Evolutionary conservation across 2,113 vertebrate genomes (phyloP), one percentile per base, ranked within the genome.

Genomic region (rat (Rattus norvegicus)): DNA sequence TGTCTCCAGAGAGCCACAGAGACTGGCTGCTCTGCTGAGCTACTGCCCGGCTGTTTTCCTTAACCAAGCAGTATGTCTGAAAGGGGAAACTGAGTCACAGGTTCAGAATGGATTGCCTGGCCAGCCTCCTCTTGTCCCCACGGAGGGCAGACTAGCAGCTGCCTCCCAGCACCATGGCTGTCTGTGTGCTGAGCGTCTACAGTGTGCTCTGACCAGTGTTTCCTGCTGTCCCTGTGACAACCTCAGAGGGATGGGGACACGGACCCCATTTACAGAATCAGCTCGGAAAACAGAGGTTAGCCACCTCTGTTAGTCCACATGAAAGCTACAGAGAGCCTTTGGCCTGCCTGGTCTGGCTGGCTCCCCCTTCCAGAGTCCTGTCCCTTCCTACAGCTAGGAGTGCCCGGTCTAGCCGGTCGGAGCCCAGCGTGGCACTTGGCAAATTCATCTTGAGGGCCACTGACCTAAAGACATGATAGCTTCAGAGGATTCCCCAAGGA

Each of bases 1-100:
- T 16, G 10, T 28, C 0, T 0, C 20, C 0, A 14, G 73, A 61
- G 59, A 39, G 5, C 52, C 16, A 20, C 0, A 1, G 0, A 12
- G 52, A 4, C 36, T 14, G 33, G 7, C 33, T 67, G 3, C 30
- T 16, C 72, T 2, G 47, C 87, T 14, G 6, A 56, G 12, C 14
- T 22, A 11, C 54, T n/a, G 0, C 56, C 22, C 0, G 7, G 39
- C 14, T 30, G 0, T 59, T 81, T 65, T 11, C 59, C 52, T 77
- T 16, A 22, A 49, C 6, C 10, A 5, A 8, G 2, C 24, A 14
- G 3, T 0, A 4, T 0, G 5, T n/a, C 61, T 61, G 47, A 30
- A 69, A 33, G 20, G n/a, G 7, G 67, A 72, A 39, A 49, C 0
- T 0, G 70, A 59, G 24, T 30, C 19, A 5, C 36, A 0, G 54